phyloP scores from a whole-genome alignment of 2,797 vertebrate species.

The Lepidocolaptes lacrymiger region DNA sequence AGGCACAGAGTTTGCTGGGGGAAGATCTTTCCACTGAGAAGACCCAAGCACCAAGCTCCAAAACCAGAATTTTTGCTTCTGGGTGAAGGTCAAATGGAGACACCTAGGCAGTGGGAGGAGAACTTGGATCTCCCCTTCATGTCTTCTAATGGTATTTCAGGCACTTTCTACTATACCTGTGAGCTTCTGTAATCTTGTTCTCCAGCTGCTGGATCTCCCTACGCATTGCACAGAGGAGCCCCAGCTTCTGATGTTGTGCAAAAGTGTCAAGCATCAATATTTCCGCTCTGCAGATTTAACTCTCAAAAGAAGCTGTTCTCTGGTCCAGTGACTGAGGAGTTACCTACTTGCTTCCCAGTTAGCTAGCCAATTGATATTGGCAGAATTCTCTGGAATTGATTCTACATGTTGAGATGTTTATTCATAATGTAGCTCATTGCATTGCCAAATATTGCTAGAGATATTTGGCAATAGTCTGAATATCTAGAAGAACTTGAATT shows the following conservation, averaged over 20 bases:
- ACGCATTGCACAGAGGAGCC: neutral
- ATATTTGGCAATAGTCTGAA: neutral
- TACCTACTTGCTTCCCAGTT: neutral
- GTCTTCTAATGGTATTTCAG: neutral
- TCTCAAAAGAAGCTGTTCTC: neutral
- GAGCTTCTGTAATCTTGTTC: neutral
- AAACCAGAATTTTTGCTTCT: neutral
- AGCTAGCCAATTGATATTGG: neutral
- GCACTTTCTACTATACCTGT: neutral
- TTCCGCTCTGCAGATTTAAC: neutral
- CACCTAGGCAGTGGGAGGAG: neutral
- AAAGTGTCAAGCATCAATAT: neutral
- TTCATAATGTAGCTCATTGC: neutral
- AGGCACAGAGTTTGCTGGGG: neutral
- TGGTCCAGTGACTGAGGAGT: neutral
- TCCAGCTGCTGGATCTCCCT: neutral
- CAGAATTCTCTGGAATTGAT: neutral
- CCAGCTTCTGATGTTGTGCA: neutral
- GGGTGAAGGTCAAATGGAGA: neutral
- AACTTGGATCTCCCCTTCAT: neutral
- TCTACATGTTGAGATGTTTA: neutral
- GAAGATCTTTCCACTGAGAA: neutral
- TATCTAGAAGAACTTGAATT: neutral
- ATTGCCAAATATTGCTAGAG: slow-evolving; percentile 20
- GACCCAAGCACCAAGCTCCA: neutral